Evolutionary conservation across 2,113 vertebrate species (phyloP), one percentile per base, ranked within the genome.

Genomic region (Megalops atlanticus): DNA sequence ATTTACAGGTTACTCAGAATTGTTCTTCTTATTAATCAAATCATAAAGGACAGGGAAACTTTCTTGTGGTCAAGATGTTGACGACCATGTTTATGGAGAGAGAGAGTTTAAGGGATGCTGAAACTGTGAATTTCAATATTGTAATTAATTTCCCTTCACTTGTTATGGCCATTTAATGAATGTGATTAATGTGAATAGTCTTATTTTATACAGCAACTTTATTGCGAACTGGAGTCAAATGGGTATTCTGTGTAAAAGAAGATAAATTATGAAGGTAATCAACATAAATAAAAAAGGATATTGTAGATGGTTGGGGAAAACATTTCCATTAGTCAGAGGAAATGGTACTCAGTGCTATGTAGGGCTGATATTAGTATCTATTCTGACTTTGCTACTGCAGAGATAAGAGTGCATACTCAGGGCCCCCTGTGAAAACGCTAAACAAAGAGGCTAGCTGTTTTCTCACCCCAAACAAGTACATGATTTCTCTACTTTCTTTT

Each of bases 211-310:
- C n/a, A 64, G n/a, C 58, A 64, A 64, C 27, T 27, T 38, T 12
- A 71, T 71, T n/a, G 14, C 18, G 33, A 16, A 18, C 69, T 71
- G 69, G 36, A 71, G 14, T 18, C 33, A 3, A 38, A 38, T 36
- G 33, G 12, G 33, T 71, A 36, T 36, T 71, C 3, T 71, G 36
- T 71, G n/a, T n/a, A 64, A n/a, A n/a, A 24, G 8, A 75, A n/a
- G n/a, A 69, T 78, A 70, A 78, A 10, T 36, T 14, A 69, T 69
- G n/a, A 40, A 21, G 40, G 39, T 33, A 78, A 78, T 64, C 1
- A 75, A 39, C 76, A 3, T 35, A 54, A 31, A 36, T 47, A 39
- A 36, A 39, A 52, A 58, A 77, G 35, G 49, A 77, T 36, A 77
- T 58, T 77, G 21, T 38, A 27, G 43, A 14, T 45, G 43, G 7